Evolutionary conservation across 2,797 vertebrate genomes (phyloP), one percentile per base, ranked within the genome.

Genomic region (Sebastes cheni): DNA sequence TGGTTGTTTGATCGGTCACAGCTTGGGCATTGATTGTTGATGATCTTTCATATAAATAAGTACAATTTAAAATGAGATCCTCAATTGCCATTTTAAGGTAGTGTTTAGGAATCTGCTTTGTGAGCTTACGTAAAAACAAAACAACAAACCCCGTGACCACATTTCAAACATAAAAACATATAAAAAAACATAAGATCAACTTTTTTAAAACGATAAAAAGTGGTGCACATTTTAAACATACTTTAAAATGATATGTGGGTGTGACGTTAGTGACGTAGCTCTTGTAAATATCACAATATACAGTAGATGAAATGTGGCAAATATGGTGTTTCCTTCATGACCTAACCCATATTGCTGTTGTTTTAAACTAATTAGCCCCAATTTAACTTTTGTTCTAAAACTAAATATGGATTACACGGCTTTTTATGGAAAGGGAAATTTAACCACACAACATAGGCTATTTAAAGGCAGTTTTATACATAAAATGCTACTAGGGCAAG

Each of bases 391-490:
- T 11, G 9, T 42, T 69, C 34, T 42, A 39, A 59, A 54, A 1
- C 3, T 55, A 42, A 29, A 13, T 36, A 22, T 54, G 4, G 58
- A 42, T 42, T 42, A 42, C 0, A 42, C 3, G 39, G 13, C 13
- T 42, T 13, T 42, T 42, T 42, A 42, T 42, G 39, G 39, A 62
- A 46, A 1, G 1, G 2, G 2, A 30, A 11, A 52, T 52, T 22
- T 1, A 29, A 72, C 6, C 2, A 54, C 23, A 30, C 18, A 52
- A 52, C 13, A 14, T n/a, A 52, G 36, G 18, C 32, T 13, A 50
- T 81, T 46, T 46, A 67, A 23, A 36, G 61, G 46, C 20, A 67
- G 16, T 65, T 77, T 61, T 27, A 61, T 55, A 20, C 54, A 82
- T 67, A 81, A 66, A 82, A 70, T 64, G 39, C 59, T 59, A 11